A percentile compares a stretch with the other conserved stretches of the same genome.
phyloP scores from a whole-genome alignment of 2,797 vertebrate species.

The Hipposideros larvatus region DNA sequence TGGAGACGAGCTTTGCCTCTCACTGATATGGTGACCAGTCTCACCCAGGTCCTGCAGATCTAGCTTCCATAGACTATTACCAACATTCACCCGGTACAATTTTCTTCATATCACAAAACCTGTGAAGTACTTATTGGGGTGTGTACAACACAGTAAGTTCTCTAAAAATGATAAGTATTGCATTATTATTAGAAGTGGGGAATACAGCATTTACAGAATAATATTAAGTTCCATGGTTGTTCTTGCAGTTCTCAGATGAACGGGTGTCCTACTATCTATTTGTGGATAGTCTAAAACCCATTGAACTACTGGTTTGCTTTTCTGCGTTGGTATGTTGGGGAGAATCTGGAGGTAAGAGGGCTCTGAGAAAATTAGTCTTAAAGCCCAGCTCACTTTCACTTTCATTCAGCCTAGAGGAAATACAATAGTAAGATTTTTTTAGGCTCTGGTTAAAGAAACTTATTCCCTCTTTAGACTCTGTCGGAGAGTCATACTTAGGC shows the following conservation, averaged over 20 bases:
- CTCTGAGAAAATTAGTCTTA: conserved; percentile 71
- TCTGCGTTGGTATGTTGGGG: conserved; percentile 93
- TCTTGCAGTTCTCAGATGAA: conserved; percentile 89
- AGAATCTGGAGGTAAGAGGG: conserved; percentile 87
- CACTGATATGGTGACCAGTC: background rate
- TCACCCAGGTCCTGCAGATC: background rate
- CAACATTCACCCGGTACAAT: background rate
- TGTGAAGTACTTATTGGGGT: background rate
- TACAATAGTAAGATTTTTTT: background rate
- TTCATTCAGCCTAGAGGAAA: background rate
- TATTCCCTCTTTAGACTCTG: background rate
- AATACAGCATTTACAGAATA: background rate
- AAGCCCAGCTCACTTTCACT: background rate
- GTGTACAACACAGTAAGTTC: background rate
- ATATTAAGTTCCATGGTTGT: background rate
- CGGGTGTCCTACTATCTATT: conserved; percentile 91
- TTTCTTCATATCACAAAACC: background rate
- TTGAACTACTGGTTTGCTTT: conserved; percentile 94
- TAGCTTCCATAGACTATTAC: background rate
- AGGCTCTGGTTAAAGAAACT: background rate
- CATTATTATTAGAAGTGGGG: background rate
- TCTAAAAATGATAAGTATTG: background rate
- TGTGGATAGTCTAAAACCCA: conserved; percentile 93
- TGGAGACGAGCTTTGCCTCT: background rate
- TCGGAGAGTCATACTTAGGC: background rate